A percentile compares a stretch with the other conserved stretches of the same genome.
phyloP scores from a whole-genome alignment of 2,797 vertebrate species.

The Sphenopsis melanotis region DNA sequence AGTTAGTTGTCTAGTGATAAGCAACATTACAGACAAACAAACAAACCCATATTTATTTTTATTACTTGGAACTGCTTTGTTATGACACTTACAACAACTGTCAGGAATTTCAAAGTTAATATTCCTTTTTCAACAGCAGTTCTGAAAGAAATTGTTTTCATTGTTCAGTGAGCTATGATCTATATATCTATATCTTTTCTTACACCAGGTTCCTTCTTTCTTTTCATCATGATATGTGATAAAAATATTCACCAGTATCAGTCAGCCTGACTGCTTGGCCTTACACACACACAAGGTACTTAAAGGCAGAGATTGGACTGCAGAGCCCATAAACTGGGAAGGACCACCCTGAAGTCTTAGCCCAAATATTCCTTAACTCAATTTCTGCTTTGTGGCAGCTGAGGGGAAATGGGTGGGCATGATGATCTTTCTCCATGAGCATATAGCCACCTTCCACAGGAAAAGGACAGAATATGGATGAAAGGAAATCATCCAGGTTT shows the following conservation, averaged over 20 bases:
- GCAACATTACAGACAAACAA: background rate
- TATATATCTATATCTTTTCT: background rate
- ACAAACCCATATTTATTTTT: background rate
- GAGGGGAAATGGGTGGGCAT: background rate
- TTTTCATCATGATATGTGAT: background rate
- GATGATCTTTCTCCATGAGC: background rate
- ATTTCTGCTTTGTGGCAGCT: accelerated
- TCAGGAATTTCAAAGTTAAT: background rate
- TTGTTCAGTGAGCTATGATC: background rate
- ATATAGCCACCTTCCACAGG: background rate
- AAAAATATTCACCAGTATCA: background rate
- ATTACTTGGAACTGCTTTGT: background rate
- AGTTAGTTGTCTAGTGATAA: background rate
- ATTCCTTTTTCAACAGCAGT: background rate
- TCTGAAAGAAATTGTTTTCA: background rate
- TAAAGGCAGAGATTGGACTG: background rate
- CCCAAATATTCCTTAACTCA: background rate
- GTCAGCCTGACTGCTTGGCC: background rate
- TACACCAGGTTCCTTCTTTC: background rate
- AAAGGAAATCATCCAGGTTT: background rate
- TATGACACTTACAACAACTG: background rate
- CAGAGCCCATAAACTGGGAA: background rate
- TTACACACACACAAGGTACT: background rate
- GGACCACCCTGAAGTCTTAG: accelerated
- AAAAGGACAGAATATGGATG: background rate